Percentiles rank a stretch among this genome's conserved stretches.
Conservation (phyloP, 2,113 vertebrate species). For the Boleophthalmus pectinirostris region DNA sequence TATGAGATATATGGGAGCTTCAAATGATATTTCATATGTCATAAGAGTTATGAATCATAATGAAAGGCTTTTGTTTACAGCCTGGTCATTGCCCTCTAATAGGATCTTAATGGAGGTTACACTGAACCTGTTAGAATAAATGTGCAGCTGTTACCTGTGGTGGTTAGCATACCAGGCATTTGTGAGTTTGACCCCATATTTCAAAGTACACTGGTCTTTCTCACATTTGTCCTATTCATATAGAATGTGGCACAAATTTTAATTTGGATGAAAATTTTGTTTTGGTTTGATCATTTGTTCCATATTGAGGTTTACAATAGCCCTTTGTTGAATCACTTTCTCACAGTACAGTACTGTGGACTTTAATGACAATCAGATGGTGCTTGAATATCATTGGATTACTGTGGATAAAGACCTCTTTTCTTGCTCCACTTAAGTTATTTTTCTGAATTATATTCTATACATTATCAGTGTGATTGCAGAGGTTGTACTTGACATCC, state of each 20-base stretch:
- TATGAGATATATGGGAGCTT: not conserved
- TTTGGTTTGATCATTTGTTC: not conserved
- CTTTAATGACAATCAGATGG: constrained; percentile 2
- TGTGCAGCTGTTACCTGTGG: constrained; percentile 39
- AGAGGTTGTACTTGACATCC: not conserved
- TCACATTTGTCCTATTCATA: not conserved
- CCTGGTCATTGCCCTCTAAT: constrained; percentile 29
- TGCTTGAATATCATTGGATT: not conserved
- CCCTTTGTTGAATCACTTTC: not conserved
- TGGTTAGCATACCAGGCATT: constrained; percentile 35
- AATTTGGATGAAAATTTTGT: not conserved
- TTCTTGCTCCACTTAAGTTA: not conserved
- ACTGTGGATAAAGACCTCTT: not conserved
- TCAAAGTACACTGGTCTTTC: not conserved
- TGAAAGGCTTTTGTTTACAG: constrained; percentile 20
- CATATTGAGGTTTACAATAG: not conserved
- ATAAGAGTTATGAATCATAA: constrained; percentile 38
- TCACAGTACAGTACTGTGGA: not conserved
- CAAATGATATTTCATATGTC: constrained; percentile 14
- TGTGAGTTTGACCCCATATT: constrained; percentile 3
- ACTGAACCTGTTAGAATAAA: constrained; percentile 11
- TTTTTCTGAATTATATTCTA: no score
- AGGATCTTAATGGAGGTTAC: constrained; percentile 8
- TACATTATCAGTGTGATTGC: no score
- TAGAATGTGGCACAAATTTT: not conserved